Conservation (phyloP, 2,797 vertebrate genomes). For the Picus viridis region DNA sequence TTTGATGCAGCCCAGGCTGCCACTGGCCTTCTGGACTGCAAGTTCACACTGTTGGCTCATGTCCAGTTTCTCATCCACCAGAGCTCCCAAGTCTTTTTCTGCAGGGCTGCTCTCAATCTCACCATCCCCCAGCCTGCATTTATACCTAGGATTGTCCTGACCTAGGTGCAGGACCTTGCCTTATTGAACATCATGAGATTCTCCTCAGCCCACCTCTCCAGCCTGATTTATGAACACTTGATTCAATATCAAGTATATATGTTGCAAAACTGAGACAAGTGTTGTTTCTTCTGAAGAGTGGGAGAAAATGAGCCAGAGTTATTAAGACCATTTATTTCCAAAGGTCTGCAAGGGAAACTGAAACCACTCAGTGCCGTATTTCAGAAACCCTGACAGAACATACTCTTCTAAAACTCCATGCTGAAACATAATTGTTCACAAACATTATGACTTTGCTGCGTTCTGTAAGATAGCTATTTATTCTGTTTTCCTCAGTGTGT, state of each 20-base stretch:
- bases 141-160: too few relatives aligned
- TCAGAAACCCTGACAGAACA: slow-evolving; percentile 46
- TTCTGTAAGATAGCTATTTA: not conserved
- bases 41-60: too few relatives aligned
- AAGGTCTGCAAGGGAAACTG: slow-evolving; percentile 27
- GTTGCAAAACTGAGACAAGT: slow-evolving; percentile 49
- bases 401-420: slow-evolving; percentile 22
- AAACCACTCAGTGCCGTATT: slow-evolving; percentile 23
- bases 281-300: slow-evolving; percentile 11
- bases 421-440: slow-evolving; percentile 50
- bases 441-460: slow-evolving; percentile 27
- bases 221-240: slow-evolving; percentile 6
- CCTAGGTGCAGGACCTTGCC: too few relatives aligned
- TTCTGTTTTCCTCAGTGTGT: not conserved
- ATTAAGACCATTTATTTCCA: slow-evolving; percentile 61
- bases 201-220: too few relatives aligned
- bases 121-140: too few relatives aligned
- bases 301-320: slow-evolving; percentile 33
- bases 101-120: too few relatives aligned
- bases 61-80: too few relatives aligned
- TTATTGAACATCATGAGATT: too few relatives aligned
- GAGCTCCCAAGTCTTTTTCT: too few relatives aligned
- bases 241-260: not conserved
- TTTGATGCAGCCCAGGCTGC: too few relatives aligned
- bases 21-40: too few relatives aligned